phyloP scores from a whole-genome alignment of 2,888 invertebrate genomes.

The Pristionchus fissidentatus region DNA sequence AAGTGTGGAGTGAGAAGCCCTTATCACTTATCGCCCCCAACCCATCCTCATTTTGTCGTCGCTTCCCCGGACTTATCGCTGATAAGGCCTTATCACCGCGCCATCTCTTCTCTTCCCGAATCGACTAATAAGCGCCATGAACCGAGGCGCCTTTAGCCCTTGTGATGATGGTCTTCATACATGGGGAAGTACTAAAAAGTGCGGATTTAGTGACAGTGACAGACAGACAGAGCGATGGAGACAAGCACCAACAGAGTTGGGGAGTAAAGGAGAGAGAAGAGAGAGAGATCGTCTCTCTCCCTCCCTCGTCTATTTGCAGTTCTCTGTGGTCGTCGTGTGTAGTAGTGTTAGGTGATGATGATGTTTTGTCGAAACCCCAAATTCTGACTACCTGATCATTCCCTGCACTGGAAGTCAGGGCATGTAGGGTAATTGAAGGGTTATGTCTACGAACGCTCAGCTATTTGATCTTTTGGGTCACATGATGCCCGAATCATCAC shows the following conservation, averaged over 20 bases:
- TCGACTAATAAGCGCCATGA: not conserved
- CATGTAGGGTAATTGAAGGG: no score
- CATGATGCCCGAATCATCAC: no score
- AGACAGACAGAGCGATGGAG: not conserved
- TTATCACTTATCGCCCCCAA: not conserved
- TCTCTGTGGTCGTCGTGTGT: no score
- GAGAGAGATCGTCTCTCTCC: not conserved
- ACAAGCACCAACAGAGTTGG: no score
- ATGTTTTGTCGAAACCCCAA: no score
- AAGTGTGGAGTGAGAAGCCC: not conserved
- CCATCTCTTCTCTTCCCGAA: not conserved
- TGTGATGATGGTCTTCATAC: not conserved
- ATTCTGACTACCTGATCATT: no score
- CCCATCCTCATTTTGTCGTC: not conserved
- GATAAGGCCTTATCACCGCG: not conserved
- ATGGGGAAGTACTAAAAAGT: not conserved
- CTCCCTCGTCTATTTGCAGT: no score
- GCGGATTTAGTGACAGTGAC: not conserved
- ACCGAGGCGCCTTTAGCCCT: not conserved
- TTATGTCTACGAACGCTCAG: no score
- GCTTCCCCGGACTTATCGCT: not conserved
- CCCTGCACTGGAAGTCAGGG: no score
- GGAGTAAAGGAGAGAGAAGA: no score
- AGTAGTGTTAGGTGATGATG: no score
- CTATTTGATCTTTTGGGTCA: no score